Evolutionary conservation across 2,888 invertebrate species (phyloP).

Genomic region (Drosophila maculinotata): DNA sequence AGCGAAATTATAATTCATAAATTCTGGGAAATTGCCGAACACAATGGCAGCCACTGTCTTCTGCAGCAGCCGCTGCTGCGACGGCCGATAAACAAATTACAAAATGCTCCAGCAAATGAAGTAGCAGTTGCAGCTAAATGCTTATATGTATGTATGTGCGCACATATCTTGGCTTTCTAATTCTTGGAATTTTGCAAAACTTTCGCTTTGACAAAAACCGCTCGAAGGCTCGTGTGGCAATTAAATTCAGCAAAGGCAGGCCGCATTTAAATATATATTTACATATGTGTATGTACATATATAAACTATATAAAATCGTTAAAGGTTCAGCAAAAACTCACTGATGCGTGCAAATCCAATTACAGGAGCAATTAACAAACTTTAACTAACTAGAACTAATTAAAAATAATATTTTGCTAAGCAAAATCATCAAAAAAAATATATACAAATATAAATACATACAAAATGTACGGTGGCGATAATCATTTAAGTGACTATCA

Average conservation of each 20-base stretch:
- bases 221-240: slow-evolving; percentile 33
- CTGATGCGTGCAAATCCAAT: slow-evolving; percentile 81
- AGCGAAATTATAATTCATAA: slow-evolving; percentile 83
- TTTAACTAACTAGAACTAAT: slow-evolving; percentile 84
- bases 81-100: slow-evolving; percentile 69
- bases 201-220: slow-evolving; percentile 60
- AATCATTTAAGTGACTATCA: slow-evolving; percentile 35
- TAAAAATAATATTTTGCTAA: slow-evolving; percentile 73
- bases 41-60: slow-evolving; percentile 83
- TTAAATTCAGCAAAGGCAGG: slow-evolving; percentile 42
- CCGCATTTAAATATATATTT: slow-evolving; percentile 30
- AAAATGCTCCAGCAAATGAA: slow-evolving; percentile 46
- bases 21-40: slow-evolving; percentile 85
- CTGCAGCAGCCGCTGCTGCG: slow-evolving; percentile 28
- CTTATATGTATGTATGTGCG: slow-evolving; percentile 16
- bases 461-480: slow-evolving; percentile 12
- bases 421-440: slow-evolving; percentile 46
- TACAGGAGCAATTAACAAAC: slow-evolving; percentile 83
- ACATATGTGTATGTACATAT: slow-evolving; percentile 13
- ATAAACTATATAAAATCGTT: slow-evolving; percentile 63
- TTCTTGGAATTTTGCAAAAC: slow-evolving; percentile 59
- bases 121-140: slow-evolving; percentile 38
- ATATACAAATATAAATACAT: not conserved
- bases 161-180: slow-evolving; percentile 39
- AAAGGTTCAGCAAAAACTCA: slow-evolving; percentile 64